phyloP scores from a whole-genome alignment of 2,797 vertebrate genomes.

The Myotis pilosus region DNA sequence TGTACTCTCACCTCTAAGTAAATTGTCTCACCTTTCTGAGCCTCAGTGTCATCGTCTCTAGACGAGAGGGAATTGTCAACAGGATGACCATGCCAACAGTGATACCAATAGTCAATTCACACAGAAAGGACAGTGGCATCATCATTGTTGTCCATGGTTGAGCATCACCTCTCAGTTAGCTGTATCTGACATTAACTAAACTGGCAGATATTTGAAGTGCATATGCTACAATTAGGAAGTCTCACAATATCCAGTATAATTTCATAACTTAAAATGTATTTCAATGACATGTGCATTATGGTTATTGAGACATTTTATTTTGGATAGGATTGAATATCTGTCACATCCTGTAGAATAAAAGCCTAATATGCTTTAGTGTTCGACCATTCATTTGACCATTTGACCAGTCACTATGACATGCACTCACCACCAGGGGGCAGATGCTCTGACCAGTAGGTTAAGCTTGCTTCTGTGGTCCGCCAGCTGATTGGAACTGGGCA shows the following conservation, averaged over 20 bases:
- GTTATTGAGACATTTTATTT: slow-evolving; percentile 16
- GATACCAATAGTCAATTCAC: background rate
- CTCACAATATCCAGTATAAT: background rate
- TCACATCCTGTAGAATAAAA: background rate
- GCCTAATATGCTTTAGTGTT: too few relatives aligned
- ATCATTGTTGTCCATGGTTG: background rate
- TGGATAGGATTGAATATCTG: background rate
- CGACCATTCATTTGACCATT: too few relatives aligned
- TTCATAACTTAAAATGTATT: background rate
- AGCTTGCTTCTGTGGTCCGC: too few relatives aligned
- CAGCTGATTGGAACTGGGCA: too few relatives aligned
- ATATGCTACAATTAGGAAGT: background rate
- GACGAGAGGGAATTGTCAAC: background rate
- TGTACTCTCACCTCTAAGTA: background rate
- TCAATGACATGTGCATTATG: background rate
- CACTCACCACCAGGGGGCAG: too few relatives aligned
- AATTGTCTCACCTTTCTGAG: slow-evolving; percentile 1
- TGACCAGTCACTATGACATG: too few relatives aligned
- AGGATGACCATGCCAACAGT: background rate
- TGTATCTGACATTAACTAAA: background rate
- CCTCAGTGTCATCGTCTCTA: background rate
- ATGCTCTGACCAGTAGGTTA: too few relatives aligned
- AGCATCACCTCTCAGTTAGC: background rate
- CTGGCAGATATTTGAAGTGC: background rate
- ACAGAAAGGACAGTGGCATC: background rate